Evolutionary conservation across 1,140 invertebrate species (phyloP).

Genomic region (Zaprionus ornatus): DNA sequence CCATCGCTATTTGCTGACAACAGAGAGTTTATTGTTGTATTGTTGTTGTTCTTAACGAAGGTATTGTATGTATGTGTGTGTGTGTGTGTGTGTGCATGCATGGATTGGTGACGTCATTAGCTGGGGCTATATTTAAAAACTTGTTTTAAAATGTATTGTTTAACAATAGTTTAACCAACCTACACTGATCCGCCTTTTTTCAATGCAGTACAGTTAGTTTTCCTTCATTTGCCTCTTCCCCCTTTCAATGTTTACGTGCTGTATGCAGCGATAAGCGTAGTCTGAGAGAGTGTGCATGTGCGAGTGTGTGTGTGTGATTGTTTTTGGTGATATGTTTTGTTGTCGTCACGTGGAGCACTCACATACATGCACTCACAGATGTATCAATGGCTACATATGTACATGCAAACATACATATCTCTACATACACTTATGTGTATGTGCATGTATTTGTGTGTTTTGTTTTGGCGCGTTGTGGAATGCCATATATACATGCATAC

Average conservation of each 20-base stretch:
- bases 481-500: neutral
- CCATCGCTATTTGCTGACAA: conserved; percentile 47
- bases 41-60: conserved; percentile 47
- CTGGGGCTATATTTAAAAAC: conserved; percentile 64
- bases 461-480: conserved; percentile 45
- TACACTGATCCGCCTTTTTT: conserved; percentile 2
- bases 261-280: conserved; percentile 49
- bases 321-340: conserved; percentile 53
- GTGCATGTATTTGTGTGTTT: conserved; percentile 6
- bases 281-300: conserved; percentile 10
- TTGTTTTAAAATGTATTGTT: conserved; percentile 67
- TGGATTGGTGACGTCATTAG: conserved; percentile 64
- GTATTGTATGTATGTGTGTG: conserved; percentile 36
- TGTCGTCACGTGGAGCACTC: conserved; percentile 66
- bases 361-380: conserved; percentile 8
- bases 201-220: conserved; percentile 37
- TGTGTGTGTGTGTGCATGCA: neutral
- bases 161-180: conserved; percentile 39
- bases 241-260: conserved; percentile 39
- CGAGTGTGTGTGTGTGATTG: conserved; percentile 14
- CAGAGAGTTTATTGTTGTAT: conserved; percentile 37
- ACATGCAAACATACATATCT: neutral
- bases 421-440: neutral
- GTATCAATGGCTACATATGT: too few species aligned
- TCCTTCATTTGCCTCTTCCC: conserved; percentile 29